Base-by-base conservation (phyloP, 1,140 invertebrate genomes). In the Mycetomoellerius zeteki region DNA sequence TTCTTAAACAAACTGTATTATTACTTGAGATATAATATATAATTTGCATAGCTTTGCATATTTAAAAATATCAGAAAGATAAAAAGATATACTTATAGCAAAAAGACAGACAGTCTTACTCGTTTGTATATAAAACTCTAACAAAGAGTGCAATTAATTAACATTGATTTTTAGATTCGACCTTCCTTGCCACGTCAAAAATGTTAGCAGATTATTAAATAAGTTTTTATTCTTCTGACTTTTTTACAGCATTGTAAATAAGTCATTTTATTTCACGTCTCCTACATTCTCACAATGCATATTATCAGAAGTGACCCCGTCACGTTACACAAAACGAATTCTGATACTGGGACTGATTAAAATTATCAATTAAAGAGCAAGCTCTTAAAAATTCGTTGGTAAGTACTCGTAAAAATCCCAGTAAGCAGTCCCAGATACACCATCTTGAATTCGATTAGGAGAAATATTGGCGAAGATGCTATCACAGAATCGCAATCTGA, bases 371-470 rank as follows among this genome's bases (percentile, higher is more conserved):
- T 37, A 21, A 16, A 27, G 2, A 82, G 2, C 21, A 10, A 14
- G 8, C 52, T 58, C 14, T 24, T 33, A 0, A 16, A 47, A 33
- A 60, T 50, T 47, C 19, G 19, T 47, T 24, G 6, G 10, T 37
- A 37, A 37, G 7, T 73, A 58, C 24, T 37, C 52, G 33, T 10
- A 56, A 21, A 60, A 60, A 12, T 4, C n/a, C n/a, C n/a, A n/a
- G 16, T 30, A 60, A 60, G 14, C 33, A 14, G 8, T n/a, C 12
- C 30, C 14, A 60, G 14, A 60, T 75, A 75, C 80, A 84, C 80
- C 80, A 84, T 84, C 54, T 84, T 84, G 80, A 75, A 84, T 84
- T 56, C n/a, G 37, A 75, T 33, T 60, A 69, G 19, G 43, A 75
- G 37, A 73, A 75, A 47, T 50, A n/a, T 50, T 73, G 4, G 27